phyloP scores from a whole-genome alignment of 1,140 invertebrate genomes.

The Zaprionus lachaisei region DNA sequence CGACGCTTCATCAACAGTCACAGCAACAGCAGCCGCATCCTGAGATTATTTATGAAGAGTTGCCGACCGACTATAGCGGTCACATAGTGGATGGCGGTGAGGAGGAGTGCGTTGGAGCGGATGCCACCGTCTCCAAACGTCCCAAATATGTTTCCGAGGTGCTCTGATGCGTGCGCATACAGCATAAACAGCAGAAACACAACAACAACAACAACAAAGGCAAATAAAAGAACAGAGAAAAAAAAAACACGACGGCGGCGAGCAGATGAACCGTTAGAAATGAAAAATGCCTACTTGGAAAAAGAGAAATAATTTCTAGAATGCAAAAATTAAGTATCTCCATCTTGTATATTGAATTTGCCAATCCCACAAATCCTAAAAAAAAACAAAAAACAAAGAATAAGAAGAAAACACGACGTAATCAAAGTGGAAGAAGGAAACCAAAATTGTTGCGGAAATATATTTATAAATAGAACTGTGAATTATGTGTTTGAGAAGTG shows the following conservation, averaged over 20 bases:
- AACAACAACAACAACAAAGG: not conserved
- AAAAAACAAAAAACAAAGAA: conserved; percentile 31
- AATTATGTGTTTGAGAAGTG: conserved; percentile 69
- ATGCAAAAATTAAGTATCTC: conserved; percentile 72
- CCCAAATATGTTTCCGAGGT: conserved; percentile 81
- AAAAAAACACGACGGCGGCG: conserved; percentile 10
- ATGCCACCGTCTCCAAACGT: conserved; percentile 66
- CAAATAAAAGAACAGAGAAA: not conserved
- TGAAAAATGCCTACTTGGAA: conserved; percentile 33
- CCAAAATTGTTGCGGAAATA: conserved; percentile 46
- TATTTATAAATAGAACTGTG: conserved; percentile 64
- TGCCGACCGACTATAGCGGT: conserved; percentile 82
- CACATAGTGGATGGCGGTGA: conserved; percentile 78
- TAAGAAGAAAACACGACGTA: conserved; percentile 13
- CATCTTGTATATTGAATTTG: conserved; percentile 83
- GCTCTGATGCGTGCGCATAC: conserved; percentile 82
- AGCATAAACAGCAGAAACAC: conserved; percentile 25
- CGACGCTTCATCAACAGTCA: conserved; percentile 71
- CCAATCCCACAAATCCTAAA: conserved; percentile 49
- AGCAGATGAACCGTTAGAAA: conserved; percentile 25
- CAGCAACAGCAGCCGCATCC: conserved; percentile 68
- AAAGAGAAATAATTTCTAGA: conserved; percentile 20
- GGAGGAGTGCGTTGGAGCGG: conserved; percentile 64
- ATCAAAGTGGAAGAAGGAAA: conserved; percentile 15
- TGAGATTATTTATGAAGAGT: conserved; percentile 81